Base-by-base conservation (phyloP, 2,797 vertebrate genomes). In the Astyanax mexicanus region DNA sequence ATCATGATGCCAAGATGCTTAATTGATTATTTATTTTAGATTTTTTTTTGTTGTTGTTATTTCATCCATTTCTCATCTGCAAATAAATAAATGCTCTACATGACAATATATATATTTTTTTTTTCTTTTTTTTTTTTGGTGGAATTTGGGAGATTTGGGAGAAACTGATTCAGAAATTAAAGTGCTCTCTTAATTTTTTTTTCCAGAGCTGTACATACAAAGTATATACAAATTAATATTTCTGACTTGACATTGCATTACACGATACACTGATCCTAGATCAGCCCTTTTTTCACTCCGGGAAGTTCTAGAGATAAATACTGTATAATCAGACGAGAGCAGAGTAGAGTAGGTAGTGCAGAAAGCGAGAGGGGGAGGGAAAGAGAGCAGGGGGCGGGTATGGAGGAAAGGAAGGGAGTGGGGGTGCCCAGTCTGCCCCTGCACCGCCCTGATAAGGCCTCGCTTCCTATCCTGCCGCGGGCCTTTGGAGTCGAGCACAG, bases 401-500 rank as follows among this genome's bases (percentile, higher is more conserved):
- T 51, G 72, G 42, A 64, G 72, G 42, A 47, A 21, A 47, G 65
- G 42, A 54, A 80, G 55, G 19, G 82, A 74, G 77, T 74, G 81
- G 81, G 55, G 61, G 85, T 86, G 86, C 86, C 86, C 87, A 89
- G 79, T 81, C 87, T 90, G 85, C 87, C 88, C 83, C 92, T 93
- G 92, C 85, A 87, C 83, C 7, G 70, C 86, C 82, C 88, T 91
- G 93, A 94, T 94, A 94, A 94, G 83, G 17, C 77, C 40, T 38
- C 71, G 45, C 74, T 72, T n/a, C 67, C 57, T 74, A 82, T 68
- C 83, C 79, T 85, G 86, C 88, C 88, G 70, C 80, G 69, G 85
- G 86, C 89, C 89, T 87, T 78, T 77, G 86, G 87, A 84, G 81
- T 84, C 88, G 84, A 86, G 83, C 85, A 82, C 86, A 81, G 85